phyloP scores from a whole-genome alignment of 2,113 vertebrate genomes.

The Salvelinus sp. region DNA sequence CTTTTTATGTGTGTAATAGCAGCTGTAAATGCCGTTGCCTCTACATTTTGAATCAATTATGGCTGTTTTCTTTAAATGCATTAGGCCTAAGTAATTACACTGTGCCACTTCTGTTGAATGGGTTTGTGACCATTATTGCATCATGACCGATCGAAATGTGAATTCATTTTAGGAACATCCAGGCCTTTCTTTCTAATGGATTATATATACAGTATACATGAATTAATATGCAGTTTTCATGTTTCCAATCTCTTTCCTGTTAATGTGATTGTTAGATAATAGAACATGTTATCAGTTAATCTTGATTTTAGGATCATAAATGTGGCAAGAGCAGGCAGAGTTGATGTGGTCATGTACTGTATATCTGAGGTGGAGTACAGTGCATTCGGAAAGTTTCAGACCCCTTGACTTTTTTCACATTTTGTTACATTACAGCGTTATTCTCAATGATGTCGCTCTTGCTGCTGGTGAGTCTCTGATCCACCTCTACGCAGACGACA shows the following conservation, averaged over 20 bases:
- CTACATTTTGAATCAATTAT: not conserved
- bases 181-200: not conserved
- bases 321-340: constrained; percentile 8
- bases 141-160: not conserved
- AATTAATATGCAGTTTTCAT: constrained; percentile 8
- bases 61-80: not conserved
- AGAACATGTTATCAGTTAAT: not conserved
- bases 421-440: too few relatives aligned
- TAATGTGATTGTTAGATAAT: too few relatives aligned
- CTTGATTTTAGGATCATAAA: constrained; percentile 4
- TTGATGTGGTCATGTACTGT: not conserved
- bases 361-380: not conserved
- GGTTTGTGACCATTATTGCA: constrained; percentile 31
- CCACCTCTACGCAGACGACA: too few relatives aligned
- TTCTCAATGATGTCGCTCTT: too few relatives aligned
- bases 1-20: not conserved
- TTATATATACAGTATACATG: not conserved
- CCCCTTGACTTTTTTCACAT: too few relatives aligned
- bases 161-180: not conserved
- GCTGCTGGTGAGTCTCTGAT: too few relatives aligned
- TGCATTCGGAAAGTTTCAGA: too few relatives aligned
- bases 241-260: not conserved
- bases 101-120: constrained; percentile 1
- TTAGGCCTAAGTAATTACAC: constrained; percentile 33
- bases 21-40: not conserved